These are phyloP conservation scores for Schizotus pectinicornis DNA, from an alignment of 2,888 invertebrate species.

Conservation along the genomic window DNA sequence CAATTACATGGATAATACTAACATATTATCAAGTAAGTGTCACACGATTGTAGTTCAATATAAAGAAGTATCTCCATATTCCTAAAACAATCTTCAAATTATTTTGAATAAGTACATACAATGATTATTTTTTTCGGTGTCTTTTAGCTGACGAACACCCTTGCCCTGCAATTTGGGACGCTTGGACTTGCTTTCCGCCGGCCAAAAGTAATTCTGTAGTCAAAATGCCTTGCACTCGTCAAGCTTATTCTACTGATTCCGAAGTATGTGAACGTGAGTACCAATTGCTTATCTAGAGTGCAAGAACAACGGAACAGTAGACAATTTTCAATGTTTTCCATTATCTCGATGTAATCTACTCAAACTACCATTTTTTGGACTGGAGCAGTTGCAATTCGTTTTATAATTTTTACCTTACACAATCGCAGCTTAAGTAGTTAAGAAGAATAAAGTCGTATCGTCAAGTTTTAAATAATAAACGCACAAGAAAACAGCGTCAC, in stretches of 20 bases:
- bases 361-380: no score
- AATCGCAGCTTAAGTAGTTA: not conserved
- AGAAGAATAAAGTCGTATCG: not conserved
- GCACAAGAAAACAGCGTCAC: no score
- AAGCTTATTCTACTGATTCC: constrained; percentile 64
- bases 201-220: constrained; percentile 57
- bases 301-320: not conserved
- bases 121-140: not conserved
- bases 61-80: no score
- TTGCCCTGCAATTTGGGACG: constrained; percentile 69
- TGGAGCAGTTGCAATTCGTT: not conserved
- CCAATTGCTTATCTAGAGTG: not conserved
- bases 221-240: constrained; percentile 62
- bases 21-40: no score
- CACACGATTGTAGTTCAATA: no score
- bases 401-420: constrained; percentile 2
- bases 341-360: no score
- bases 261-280: constrained; percentile 63
- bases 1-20: constrained; percentile 41
- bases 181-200: constrained; percentile 67
- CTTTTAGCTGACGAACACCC: constrained; percentile 40
- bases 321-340: not conserved
- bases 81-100: not conserved
- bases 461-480: not conserved
- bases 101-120: not conserved